These are phyloP conservation scores for Stigmatopora argus DNA, from an alignment of 2,113 vertebrate species.

Conservation along the genomic window DNA sequence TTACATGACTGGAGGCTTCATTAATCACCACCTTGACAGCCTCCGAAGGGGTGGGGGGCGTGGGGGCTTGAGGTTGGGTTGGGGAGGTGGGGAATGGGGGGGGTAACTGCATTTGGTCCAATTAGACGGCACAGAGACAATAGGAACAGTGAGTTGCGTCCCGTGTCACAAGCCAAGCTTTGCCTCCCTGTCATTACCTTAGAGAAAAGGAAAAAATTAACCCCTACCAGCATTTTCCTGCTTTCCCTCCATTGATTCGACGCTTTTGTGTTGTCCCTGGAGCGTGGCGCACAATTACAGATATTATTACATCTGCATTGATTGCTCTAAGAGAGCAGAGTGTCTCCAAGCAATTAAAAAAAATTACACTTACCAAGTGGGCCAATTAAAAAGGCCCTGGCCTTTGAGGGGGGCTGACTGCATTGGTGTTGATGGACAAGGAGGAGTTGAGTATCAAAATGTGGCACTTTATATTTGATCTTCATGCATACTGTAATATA, in stretches of 20 bases:
- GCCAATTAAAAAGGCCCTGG: constrained; percentile 77
- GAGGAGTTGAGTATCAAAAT: constrained; percentile 63
- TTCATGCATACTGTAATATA: neutral
- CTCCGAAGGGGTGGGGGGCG: constrained; percentile 47
- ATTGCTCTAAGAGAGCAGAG: constrained; percentile 72
- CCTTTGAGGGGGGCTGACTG: constrained; percentile 43
- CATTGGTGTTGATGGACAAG: constrained; percentile 34
- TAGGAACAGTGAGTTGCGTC: constrained; percentile 72
- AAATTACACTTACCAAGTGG: constrained; percentile 78
- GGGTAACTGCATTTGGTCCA: constrained; percentile 77
- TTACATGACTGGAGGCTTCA: constrained; percentile 72
- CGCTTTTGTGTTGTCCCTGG: constrained; percentile 73
- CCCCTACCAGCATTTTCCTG: constrained; percentile 69
- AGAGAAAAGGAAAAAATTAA: constrained; percentile 70
- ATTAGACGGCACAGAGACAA: constrained; percentile 75
- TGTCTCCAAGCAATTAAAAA: constrained; percentile 77
- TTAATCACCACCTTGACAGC: constrained; percentile 74
- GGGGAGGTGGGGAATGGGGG: constrained; percentile 20
- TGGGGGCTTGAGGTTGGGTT: constrained; percentile 5
- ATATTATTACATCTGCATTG: constrained; percentile 83
- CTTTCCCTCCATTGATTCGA: constrained; percentile 74
- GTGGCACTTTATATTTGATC: constrained; percentile 12
- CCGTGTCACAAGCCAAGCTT: constrained; percentile 59
- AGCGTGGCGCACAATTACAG: constrained; percentile 79
- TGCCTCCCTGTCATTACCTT: constrained; percentile 74